Conservation (phyloP, 2,888 invertebrate species). For the Caenorhabditis plicata region DNA sequence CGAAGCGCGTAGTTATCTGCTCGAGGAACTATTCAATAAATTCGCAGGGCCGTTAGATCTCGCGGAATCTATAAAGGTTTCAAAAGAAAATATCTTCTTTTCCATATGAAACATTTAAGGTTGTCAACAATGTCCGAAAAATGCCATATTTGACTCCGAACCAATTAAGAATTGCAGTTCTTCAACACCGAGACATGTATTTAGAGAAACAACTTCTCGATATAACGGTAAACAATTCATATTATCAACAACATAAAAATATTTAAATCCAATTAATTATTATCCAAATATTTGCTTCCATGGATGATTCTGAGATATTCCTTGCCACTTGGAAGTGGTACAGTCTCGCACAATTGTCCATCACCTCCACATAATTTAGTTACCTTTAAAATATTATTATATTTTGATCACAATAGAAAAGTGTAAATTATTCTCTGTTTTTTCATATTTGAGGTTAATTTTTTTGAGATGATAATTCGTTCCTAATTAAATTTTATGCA, state of each 20-base stretch:
- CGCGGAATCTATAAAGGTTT: slow-evolving; percentile 57
- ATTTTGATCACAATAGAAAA: neutral
- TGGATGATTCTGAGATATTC: slow-evolving; percentile 47
- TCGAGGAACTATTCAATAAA: slow-evolving; percentile 64
- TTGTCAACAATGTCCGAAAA: slow-evolving; percentile 62
- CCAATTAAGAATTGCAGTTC: slow-evolving; percentile 59
- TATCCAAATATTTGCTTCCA: slow-evolving; percentile 17
- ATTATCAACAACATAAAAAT: neutral
- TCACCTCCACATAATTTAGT: slow-evolving; percentile 24
- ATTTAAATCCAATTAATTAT: slow-evolving; percentile 3
- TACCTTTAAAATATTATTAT: slow-evolving; percentile 1
- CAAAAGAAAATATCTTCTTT: neutral
- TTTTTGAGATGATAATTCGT: too few species aligned
- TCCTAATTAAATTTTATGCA: too few species aligned
- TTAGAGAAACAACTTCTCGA: slow-evolving; percentile 59
- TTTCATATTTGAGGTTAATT: too few species aligned
- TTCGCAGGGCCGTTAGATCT: slow-evolving; percentile 62
- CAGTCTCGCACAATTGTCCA: slow-evolving; percentile 13
- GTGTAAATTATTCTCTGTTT: too few species aligned
- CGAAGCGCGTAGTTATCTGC: slow-evolving; percentile 56
- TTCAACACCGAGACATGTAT: slow-evolving; percentile 63
- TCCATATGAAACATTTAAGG: slow-evolving; percentile 8
- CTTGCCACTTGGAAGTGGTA: slow-evolving; percentile 58
- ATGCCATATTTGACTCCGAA: slow-evolving; percentile 62
- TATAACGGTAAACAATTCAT: slow-evolving; percentile 44